Evolutionary conservation across 2,888 invertebrate genomes (phyloP), one percentile per base, ranked within the genome.

Genomic region (Chaitophorus viminalis): DNA sequence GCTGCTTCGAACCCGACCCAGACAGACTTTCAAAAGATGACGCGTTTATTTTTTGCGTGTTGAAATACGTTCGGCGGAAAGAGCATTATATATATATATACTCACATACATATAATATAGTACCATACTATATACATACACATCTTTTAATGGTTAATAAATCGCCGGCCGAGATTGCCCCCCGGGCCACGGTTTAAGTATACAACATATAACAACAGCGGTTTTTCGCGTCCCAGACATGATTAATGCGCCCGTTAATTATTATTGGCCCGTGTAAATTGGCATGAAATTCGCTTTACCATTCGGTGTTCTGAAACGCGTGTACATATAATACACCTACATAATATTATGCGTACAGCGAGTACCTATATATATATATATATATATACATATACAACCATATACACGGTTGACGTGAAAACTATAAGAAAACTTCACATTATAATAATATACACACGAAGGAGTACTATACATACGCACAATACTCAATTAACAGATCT

Each of bases 181-280:
- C 36, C 68, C 25, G 79, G 79, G 31, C 36, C 36, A 39, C n/a
- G n/a, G 70, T 82, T 31, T 70, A 46, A 70, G 29, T 70, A 60
- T 68, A 81, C 31, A 18, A 14, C 46, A 46, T n/a, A 46, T 9
- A 9, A 33, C 36, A 9, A 29, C 46, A 25, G 39, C 31, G 29
- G 36, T 17, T 68, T 79, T 70, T 31, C 46, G 21, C 29, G 82
- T 29, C 70, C 29, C 46, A 68, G 52, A 82, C 82, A 8, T 82
- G 82, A 82, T 82, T 82, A 82, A 82, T 82, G 72, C 70, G 46
- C 33, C 33, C 70, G 72, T 82, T 82, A 82, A 82, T 81, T 68
- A 82, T 82, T 82, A 82, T 70, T 70, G 81, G 81, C 46, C 31
- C 46, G 46, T 82, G 82, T 70, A 70, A 82, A 82, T 82, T 82